phyloP scores from a whole-genome alignment of 1,140 invertebrate genomes.

The Calliopsis andreniformis region DNA sequence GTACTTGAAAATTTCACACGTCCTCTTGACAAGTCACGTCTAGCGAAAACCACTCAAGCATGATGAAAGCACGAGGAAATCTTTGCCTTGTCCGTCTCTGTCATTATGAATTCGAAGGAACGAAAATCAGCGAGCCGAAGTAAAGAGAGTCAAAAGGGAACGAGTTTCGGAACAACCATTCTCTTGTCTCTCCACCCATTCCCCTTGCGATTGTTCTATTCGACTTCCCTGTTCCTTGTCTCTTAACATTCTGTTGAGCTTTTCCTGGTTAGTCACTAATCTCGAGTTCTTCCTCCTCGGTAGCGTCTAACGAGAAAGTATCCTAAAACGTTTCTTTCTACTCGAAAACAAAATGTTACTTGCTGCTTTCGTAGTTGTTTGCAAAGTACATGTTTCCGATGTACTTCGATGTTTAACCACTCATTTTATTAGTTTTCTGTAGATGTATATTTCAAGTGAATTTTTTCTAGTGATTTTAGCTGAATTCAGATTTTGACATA shows the following conservation, averaged over 20 bases:
- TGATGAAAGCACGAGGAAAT: slow-evolving; percentile 9
- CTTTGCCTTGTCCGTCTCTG: background rate
- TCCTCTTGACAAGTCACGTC: slow-evolving; percentile 25
- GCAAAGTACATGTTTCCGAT: too few species aligned
- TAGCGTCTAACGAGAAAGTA: background rate
- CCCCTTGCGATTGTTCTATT: background rate
- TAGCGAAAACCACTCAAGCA: background rate
- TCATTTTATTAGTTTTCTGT: too few species aligned
- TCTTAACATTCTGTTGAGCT: background rate
- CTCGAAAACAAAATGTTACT: background rate
- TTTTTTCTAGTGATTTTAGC: too few species aligned
- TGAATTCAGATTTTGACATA: too few species aligned
- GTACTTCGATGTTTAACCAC: too few species aligned
- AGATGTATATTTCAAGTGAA: too few species aligned
- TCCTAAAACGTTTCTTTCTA: background rate
- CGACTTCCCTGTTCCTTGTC: background rate
- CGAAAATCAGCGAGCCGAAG: background rate
- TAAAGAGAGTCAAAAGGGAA: background rate
- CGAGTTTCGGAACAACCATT: background rate
- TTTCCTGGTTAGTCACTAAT: background rate
- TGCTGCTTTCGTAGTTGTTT: background rate
- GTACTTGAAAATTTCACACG: slow-evolving; percentile 57
- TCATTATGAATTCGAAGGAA: slow-evolving; percentile 28
- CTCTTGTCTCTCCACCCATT: background rate
- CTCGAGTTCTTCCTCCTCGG: background rate